A percentile compares a stretch with the other conserved stretches of the same genome.
Conservation (phyloP, 2,113 vertebrate species). For the Electrona antarctica region DNA sequence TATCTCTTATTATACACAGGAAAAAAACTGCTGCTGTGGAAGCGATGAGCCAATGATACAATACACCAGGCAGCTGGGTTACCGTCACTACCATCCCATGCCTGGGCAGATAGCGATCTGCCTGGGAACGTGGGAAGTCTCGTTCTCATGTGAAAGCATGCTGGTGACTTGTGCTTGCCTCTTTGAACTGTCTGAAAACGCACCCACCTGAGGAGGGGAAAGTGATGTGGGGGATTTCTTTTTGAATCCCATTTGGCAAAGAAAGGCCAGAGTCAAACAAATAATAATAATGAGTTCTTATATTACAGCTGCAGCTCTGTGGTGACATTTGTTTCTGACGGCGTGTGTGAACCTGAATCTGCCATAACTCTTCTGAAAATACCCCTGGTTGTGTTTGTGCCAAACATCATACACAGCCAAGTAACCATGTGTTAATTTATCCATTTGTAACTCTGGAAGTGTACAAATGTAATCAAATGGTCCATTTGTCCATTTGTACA, state of each 20-base stretch:
- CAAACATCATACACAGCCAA: neutral
- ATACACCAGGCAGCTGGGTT: slow-evolving; percentile 47
- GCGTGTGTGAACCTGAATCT: neutral
- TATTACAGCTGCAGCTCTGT: neutral
- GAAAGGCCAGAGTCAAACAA: neutral
- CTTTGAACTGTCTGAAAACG: slow-evolving; percentile 8
- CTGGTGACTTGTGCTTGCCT: slow-evolving; percentile 24
- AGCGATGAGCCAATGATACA: slow-evolving; percentile 42
- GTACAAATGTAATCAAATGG: too few species aligned
- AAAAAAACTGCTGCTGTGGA: slow-evolving; percentile 48
- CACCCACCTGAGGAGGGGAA: too few species aligned
- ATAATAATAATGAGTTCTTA: neutral
- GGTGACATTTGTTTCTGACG: neutral
- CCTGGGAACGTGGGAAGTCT: slow-evolving; percentile 14
- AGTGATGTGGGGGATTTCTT: neutral
- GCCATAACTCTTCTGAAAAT: neutral
- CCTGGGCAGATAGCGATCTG: slow-evolving; percentile 29
- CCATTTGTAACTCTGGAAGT: too few species aligned
- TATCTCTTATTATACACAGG: slow-evolving; percentile 52
- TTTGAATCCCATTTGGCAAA: neutral
- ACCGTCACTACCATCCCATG: slow-evolving; percentile 44
- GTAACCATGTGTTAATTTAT: too few species aligned
- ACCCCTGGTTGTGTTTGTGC: neutral
- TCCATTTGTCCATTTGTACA: too few species aligned
- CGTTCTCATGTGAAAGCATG: slow-evolving; percentile 4